A percentile compares a stretch with the other conserved stretches of the same genome.
These are phyloP conservation scores for Patella vulgata DNA, from an alignment of 1,140 invertebrate species.

Conservation along the genomic window DNA sequence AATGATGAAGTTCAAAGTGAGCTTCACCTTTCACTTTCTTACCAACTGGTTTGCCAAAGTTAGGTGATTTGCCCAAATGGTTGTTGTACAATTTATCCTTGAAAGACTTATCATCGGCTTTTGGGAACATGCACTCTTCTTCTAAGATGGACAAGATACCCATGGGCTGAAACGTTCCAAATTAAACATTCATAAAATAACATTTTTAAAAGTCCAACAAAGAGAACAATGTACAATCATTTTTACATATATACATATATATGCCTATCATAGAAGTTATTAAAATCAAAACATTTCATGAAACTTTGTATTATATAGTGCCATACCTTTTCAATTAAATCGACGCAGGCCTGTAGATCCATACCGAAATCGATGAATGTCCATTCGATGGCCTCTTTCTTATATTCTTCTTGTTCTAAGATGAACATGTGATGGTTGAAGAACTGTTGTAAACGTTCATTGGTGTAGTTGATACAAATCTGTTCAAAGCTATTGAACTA, in stretches of 20 bases:
- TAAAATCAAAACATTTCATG: neutral
- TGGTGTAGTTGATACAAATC: conserved; percentile 99
- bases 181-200: neutral
- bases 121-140: conserved; percentile 99
- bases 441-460: conserved; percentile 99
- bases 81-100: conserved; percentile 96
- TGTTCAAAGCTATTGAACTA: conserved; percentile 99
- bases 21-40: conserved; percentile 92
- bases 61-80: conserved; percentile 97
- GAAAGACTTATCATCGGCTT: conserved; percentile 97
- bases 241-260: too few species aligned
- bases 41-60: conserved; percentile 91
- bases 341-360: conserved; percentile 97
- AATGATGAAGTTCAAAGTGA: conserved; percentile 98
- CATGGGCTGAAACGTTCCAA: conserved; percentile 81
- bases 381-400: conserved; percentile 97
- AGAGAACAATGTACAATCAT: too few species aligned
- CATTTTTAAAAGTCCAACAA: neutral
- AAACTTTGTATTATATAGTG: neutral
- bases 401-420: conserved; percentile 99
- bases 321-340: conserved; percentile 96
- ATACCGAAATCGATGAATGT: conserved; percentile 99
- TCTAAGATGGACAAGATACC: conserved; percentile 99
- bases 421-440: conserved; percentile 99
- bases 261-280: too few species aligned